Base-by-base conservation (phyloP, 2,888 invertebrate genomes). In the Parnassius apollo region DNA sequence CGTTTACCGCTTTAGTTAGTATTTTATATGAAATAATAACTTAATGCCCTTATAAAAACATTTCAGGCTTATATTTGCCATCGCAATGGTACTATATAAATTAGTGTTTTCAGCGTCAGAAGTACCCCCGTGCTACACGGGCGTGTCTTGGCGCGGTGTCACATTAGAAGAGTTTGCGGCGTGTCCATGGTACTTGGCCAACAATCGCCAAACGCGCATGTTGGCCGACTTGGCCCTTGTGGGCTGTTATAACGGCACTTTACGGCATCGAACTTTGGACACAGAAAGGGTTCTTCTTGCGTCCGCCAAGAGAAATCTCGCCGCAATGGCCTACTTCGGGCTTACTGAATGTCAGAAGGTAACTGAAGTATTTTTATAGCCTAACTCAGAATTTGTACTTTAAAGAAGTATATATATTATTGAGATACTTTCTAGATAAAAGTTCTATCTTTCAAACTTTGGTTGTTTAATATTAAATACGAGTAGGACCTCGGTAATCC, bases 201-300 rank as follows among this genome's bases (percentile, higher is more conserved):
- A 95, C 78, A 99, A 99, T 89, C 93, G 99, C 66, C 99, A 99
- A 91, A 99, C 99, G 2, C 93, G 99, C 71, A 99, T 99, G 99
- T 86, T 99, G 76, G 97, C 99, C 13, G 98, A 99, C 92, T 93
- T 99, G 69, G 96, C 97, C 64, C 93, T 98, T 57, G 96, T 99
- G 48, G 98, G 98, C 63, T 99, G 99, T 91, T 99, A 99, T 91
- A 97, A 99, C 81, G 95, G 94, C 72, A 95, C 95, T 57, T 93
- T 94, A 70, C 94, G 96, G 92, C 93, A 95, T 57, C 76, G 88
- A 59, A 92, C 93, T 57, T 88, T 93, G 11, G 96, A 97, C 75
- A 93, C 96, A 48, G 96, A 98, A 78, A 92, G 95, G 60, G 95
- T 98, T 56, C 95, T 99, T 94, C 91, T 99, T 68, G 96, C 97